phyloP scores from a whole-genome alignment of 2,113 vertebrate genomes.

The Leptodactylus fuscus region DNA sequence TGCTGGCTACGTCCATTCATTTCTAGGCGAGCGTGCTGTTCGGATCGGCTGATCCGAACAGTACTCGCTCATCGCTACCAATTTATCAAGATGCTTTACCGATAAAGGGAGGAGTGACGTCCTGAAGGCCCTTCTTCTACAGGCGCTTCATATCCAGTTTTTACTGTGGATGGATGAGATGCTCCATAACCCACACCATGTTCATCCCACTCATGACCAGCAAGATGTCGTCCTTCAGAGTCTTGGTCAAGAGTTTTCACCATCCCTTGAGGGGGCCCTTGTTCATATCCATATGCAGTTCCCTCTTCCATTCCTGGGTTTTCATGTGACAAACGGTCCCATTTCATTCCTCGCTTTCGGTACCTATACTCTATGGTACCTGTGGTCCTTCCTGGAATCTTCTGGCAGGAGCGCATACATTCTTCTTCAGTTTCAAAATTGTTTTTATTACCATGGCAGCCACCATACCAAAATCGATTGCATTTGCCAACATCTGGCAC shows the following conservation, averaged over 20 bases:
- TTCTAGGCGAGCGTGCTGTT: too few species aligned
- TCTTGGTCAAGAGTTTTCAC: conserved; percentile 61
- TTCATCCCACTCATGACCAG: conserved; percentile 21
- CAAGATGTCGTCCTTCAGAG: conserved; percentile 13
- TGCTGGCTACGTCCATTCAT: too few species aligned
- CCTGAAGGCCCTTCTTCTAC: neutral
- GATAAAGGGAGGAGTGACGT: conserved; percentile 25
- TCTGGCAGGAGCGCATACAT: conserved; percentile 79
- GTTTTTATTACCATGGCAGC: conserved; percentile 92
- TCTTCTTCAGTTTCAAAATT: conserved; percentile 84
- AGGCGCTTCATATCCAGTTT: neutral
- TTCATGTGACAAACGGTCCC: conserved; percentile 40
- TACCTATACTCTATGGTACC: conserved; percentile 57
- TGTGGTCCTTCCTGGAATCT: neutral
- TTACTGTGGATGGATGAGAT: rapidly evolving
- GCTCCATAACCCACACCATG: neutral
- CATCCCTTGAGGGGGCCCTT: neutral
- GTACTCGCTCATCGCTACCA: too few species aligned
- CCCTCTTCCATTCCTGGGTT: neutral
- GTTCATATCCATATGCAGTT: neutral
- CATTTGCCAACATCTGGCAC: conserved; percentile 81
- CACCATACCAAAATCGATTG: conserved; percentile 92
- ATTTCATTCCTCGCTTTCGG: conserved; percentile 14
- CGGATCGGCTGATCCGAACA: too few species aligned
- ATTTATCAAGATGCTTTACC: neutral